These are phyloP conservation scores for Sipunculus nudus DNA, from an alignment of 2,888 invertebrate genomes.

Conservation along the genomic window DNA sequence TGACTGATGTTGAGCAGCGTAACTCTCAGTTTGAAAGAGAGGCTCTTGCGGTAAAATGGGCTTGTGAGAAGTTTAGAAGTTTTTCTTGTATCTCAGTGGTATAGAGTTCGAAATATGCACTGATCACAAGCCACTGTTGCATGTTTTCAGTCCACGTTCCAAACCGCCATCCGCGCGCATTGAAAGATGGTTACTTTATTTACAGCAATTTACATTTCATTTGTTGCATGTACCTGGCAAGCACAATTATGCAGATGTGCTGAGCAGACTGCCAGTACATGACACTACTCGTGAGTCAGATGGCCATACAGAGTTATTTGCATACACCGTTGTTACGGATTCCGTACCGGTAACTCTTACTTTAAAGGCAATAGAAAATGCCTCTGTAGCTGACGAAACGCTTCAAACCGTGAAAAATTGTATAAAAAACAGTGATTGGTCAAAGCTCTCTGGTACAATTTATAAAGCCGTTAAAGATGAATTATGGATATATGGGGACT, in stretches of 20 bases:
- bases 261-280: neutral
- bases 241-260: constrained; percentile 28
- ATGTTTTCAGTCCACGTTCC: constrained; percentile 28
- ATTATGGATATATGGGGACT: constrained; percentile 4
- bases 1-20: constrained; percentile 25
- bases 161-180: constrained; percentile 43
- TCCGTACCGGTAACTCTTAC: neutral
- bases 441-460: neutral
- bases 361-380: neutral
- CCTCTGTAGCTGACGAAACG: neutral
- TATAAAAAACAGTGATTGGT: constrained; percentile 2
- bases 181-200: constrained; percentile 41
- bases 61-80: constrained; percentile 27
- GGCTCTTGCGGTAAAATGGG: constrained; percentile 32
- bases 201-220: constrained; percentile 30
- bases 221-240: constrained; percentile 35
- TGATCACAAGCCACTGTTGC: constrained; percentile 22
- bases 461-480: constrained; percentile 3
- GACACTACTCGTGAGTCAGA: neutral
- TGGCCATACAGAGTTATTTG: too few species aligned
- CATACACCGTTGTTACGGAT: neutral
- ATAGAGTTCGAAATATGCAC: constrained; percentile 31
- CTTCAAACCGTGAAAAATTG: neutral
- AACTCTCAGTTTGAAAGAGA: constrained; percentile 39
- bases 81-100: constrained; percentile 27